Percentiles rank a stretch among this genome's conserved stretches.
These are phyloP conservation scores for Scolopax rusticola DNA, from an alignment of 2,797 vertebrate species.

Conservation along the genomic window DNA sequence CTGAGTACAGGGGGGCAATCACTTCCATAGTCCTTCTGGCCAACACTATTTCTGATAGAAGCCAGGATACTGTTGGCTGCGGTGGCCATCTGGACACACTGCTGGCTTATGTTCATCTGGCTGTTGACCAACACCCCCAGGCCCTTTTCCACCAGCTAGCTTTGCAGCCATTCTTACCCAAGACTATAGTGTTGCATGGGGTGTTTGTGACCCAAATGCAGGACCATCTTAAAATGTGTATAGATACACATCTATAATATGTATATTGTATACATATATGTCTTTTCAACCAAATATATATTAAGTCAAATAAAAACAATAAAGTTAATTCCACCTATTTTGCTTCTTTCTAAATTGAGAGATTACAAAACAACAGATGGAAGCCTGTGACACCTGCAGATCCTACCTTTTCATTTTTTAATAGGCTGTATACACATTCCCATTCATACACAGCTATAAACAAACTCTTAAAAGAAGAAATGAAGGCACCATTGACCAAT, in stretches of 20 bases:
- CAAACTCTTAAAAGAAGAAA: background rate
- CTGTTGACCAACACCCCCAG: background rate
- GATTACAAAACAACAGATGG: background rate
- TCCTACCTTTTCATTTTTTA: background rate
- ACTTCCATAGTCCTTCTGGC: background rate
- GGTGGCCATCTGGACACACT: background rate
- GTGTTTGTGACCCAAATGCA: background rate
- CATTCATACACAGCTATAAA: background rate
- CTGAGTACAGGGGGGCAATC: rapidly evolving
- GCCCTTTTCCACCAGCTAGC: background rate
- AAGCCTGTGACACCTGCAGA: background rate
- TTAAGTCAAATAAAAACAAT: background rate
- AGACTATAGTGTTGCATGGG: rapidly evolving
- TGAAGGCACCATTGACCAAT: background rate
- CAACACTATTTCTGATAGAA: background rate
- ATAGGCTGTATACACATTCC: background rate
- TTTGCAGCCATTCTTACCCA: background rate
- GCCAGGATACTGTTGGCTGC: background rate
- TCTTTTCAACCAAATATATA: background rate
- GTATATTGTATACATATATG: background rate
- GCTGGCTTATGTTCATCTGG: background rate
- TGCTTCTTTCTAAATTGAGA: background rate
- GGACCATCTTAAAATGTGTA: background rate
- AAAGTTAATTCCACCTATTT: background rate
- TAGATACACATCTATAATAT: background rate